These are phyloP conservation scores for Ophiothrix spiculata DNA, from an alignment of 35 echinoderm and acorn worm species.

Conservation along the genomic window DNA sequence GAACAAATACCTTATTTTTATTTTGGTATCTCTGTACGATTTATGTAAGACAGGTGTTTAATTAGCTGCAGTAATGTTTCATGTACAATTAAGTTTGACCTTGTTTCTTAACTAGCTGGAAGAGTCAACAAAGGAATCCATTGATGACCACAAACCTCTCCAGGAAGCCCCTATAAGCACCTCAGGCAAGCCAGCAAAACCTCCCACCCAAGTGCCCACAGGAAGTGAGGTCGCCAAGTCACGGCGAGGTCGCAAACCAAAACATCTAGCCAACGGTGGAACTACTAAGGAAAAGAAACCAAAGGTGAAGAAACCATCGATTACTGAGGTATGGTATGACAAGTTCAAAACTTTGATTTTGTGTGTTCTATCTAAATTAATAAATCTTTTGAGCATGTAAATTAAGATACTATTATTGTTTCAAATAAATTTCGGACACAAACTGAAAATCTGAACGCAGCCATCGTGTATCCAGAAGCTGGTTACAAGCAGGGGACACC, in stretches of 20 bases:
- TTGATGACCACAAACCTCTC: neutral
- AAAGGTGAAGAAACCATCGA: neutral
- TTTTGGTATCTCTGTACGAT: no score
- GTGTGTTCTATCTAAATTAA: neutral
- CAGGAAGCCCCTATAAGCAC: neutral
- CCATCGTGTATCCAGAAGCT: no score
- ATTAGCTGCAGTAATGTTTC: neutral
- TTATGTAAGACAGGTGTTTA: no score
- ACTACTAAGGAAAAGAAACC: constrained; percentile 4
- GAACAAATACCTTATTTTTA: no score
- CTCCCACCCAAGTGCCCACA: neutral
- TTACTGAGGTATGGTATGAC: constrained; percentile 11
- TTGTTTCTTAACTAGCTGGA: constrained; percentile 4
- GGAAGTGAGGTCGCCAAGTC: neutral
- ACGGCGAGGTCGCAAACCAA: constrained; percentile 18
- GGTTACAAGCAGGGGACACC: no score
- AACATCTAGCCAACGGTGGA: constrained; percentile 33
- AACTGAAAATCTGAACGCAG: no score
- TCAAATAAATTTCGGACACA: no score
- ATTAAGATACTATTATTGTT: no score
- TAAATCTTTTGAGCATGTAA: no score
- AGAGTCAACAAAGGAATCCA: neutral
- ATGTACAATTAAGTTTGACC: neutral
- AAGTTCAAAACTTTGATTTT: neutral
- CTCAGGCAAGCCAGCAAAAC: neutral